Conservation (phyloP, 2,113 vertebrate genomes). For the Poeciliopsis retropinna region DNA sequence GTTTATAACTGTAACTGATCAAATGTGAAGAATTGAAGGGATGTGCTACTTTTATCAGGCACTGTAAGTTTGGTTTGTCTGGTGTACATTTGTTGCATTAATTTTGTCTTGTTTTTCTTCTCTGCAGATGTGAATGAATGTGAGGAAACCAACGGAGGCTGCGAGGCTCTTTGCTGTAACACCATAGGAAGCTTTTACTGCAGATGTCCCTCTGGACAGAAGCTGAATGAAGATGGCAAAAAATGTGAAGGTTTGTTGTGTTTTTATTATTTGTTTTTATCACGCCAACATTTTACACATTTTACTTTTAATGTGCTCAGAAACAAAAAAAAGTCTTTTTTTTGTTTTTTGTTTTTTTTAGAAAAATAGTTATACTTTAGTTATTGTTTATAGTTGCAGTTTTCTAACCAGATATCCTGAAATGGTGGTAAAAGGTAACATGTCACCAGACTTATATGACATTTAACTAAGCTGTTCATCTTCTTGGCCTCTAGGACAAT, state of each 20-base stretch:
- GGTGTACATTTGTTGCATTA: no score
- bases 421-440: no score
- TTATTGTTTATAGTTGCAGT: neutral
- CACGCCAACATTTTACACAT: neutral
- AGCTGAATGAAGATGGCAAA: slow-evolving; percentile 78
- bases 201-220: slow-evolving; percentile 73
- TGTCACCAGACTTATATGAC: no score
- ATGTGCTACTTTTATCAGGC: no score
- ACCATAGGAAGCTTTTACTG: slow-evolving; percentile 88
- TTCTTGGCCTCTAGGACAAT: no score
- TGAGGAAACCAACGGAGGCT: slow-evolving; percentile 78
- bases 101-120: slow-evolving; percentile 15
- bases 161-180: slow-evolving; percentile 82
- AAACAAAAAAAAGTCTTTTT: neutral
- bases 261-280: neutral
- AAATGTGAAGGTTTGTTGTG: slow-evolving; percentile 77
- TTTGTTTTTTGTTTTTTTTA: no score
- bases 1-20: no score
- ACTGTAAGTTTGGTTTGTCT: no score
- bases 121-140: slow-evolving; percentile 84
- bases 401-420: no score
- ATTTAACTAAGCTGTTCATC: no score
- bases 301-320: neutral
- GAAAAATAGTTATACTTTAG: no score
- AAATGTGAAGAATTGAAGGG: no score